These are phyloP conservation scores for Trissolcus basalis DNA, from an alignment of 1,140 invertebrate genomes.

Conservation along the genomic window DNA sequence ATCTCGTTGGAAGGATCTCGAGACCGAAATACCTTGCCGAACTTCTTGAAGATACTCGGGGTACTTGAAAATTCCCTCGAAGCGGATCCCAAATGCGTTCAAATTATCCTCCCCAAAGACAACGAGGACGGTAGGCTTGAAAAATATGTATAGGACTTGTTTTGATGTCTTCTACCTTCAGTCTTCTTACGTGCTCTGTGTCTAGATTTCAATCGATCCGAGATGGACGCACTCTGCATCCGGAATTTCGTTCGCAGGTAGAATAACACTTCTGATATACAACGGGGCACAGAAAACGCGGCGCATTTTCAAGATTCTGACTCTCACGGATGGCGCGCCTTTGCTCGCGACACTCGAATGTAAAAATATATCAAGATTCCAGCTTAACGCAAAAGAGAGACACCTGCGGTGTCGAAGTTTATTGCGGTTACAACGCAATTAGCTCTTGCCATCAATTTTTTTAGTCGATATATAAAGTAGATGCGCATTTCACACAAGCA, in stretches of 20 bases:
- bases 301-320: too few species aligned
- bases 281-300: too few species aligned
- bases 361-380: slow-evolving; percentile 30
- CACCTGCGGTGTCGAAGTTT: slow-evolving; percentile 16
- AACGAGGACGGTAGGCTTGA: slow-evolving; percentile 34
- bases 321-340: too few species aligned
- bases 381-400: slow-evolving; percentile 11
- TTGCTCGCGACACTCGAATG: slow-evolving; percentile 10
- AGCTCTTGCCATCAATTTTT: slow-evolving; percentile 22
- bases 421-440: slow-evolving; percentile 29
- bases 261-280: slow-evolving; percentile 19
- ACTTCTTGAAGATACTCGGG: too few species aligned
- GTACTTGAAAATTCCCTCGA: slow-evolving; percentile 1
- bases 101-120: slow-evolving; percentile 23
- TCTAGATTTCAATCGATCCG: slow-evolving; percentile 40
- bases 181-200: slow-evolving; percentile 51
- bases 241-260: slow-evolving; percentile 21
- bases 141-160: slow-evolving; percentile 35
- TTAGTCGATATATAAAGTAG: slow-evolving; percentile 19
- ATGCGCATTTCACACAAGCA: slow-evolving; percentile 16
- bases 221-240: slow-evolving; percentile 31
- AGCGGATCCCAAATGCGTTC: slow-evolving; percentile 18
- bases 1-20: background rate
- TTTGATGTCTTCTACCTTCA: slow-evolving; percentile 34
- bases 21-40: too few species aligned